phyloP scores from a whole-genome alignment of 2,113 vertebrate genomes.

The Natator depressus region DNA sequence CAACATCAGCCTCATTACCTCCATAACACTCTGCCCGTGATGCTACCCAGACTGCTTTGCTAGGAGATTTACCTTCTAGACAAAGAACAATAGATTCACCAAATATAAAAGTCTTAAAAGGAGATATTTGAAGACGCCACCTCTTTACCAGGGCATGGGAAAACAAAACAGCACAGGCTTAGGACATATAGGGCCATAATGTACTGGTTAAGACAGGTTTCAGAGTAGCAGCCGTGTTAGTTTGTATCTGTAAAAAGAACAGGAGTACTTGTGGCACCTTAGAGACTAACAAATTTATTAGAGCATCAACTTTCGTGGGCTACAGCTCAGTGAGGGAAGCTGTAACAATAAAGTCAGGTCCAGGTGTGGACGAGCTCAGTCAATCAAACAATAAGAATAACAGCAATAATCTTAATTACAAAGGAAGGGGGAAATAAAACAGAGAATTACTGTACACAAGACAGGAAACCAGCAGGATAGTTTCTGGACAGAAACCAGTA shows the following conservation, averaged over 20 bases:
- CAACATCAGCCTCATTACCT: constrained; percentile 21
- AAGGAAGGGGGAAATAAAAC: not conserved
- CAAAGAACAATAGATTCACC: constrained; percentile 38
- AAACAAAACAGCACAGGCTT: constrained; percentile 39
- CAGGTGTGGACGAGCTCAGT: not conserved
- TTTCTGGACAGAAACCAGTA: constrained; percentile 46
- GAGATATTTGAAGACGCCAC: constrained; percentile 5
- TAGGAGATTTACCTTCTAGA: constrained; percentile 10
- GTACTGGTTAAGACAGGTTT: not conserved
- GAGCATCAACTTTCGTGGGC: too few relatives aligned
- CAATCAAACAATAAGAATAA: constrained; percentile 32
- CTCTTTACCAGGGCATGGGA: not conserved
- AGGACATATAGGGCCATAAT: not conserved
- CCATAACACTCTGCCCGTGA: not conserved
- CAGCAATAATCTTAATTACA: not conserved
- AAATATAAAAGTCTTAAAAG: constrained; percentile 18
- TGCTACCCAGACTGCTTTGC: not conserved
- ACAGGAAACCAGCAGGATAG: not conserved
- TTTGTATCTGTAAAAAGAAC: too few relatives aligned
- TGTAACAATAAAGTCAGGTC: constrained; percentile 32
- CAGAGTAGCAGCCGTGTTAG: too few relatives aligned
- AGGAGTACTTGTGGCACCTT: too few relatives aligned
- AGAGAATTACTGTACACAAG: not conserved
- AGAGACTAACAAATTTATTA: too few relatives aligned
- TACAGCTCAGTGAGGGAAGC: not conserved